phyloP scores from a whole-genome alignment of 2,113 vertebrate genomes.

The Circaetus gallicus region DNA sequence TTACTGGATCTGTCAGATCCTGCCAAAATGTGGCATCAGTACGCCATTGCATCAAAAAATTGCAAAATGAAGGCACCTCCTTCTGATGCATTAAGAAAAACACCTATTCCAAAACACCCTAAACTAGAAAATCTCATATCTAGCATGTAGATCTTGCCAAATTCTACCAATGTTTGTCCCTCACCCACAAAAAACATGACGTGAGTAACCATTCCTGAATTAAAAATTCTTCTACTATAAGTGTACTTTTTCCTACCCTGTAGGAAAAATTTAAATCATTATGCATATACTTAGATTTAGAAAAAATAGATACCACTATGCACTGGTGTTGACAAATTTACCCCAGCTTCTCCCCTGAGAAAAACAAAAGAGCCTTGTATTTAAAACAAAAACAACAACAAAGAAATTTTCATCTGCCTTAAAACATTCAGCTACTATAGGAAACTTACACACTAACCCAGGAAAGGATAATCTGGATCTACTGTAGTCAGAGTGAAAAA shows the following conservation, averaged over 20 bases:
- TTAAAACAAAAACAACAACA: background rate
- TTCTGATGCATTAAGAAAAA: background rate
- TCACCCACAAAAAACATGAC: background rate
- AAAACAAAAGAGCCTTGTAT: background rate
- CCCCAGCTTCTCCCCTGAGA: background rate
- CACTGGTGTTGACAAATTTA: background rate
- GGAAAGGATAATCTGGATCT: background rate
- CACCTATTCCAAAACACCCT: background rate
- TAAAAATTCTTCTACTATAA: background rate
- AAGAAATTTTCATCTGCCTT: background rate
- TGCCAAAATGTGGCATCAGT: background rate
- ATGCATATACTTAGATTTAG: background rate
- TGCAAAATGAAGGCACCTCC: background rate
- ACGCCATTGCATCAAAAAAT: background rate
- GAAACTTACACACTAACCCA: background rate
- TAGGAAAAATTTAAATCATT: background rate
- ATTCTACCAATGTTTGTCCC: background rate
- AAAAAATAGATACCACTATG: background rate
- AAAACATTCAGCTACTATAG: background rate
- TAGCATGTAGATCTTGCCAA: background rate
- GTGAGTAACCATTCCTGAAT: background rate
- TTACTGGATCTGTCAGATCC: background rate
- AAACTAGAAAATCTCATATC: background rate
- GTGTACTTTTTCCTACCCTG: background rate
- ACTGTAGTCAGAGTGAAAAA: background rate